Evolutionary conservation across 2,888 invertebrate species (phyloP), one percentile per base, ranked within the genome.

Genomic region (Nebria salina): DNA sequence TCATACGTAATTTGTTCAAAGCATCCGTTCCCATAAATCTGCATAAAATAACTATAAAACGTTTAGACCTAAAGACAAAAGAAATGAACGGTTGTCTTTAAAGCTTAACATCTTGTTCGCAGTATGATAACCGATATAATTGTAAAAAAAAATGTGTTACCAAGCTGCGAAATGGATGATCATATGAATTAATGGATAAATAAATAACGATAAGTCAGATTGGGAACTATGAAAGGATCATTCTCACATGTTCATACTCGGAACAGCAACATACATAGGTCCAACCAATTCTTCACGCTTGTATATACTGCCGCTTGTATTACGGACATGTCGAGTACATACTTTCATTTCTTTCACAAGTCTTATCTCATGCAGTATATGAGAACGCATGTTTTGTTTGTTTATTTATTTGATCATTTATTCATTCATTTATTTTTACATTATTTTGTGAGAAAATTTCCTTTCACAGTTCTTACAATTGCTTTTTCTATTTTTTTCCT

Each of bases 401-500:
- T 86, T 85, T 86, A 86, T 54, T 54, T 54, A 54, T 54, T 11
- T 54, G 2, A 54, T 54, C 54, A 54, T 54, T 54, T 8, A 54
- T 54, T 54, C 54, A 54, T 54, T 54, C 54, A 54, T 54, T 3
- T 54, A 13, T 54, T 54, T 54, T 54, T 54, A 54, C 13, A 54
- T 54, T 88, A 89, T 90, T 86, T 93, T 92, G 93, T 93, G 94
- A 94, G 94, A 93, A 93, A 93, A 91, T 92, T 93, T 94, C 94
- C 95, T 94, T 95, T 95, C 95, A 94, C 95, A 94, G 95, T 95
- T 95, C 94, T 94, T 93, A 93, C 92, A 92, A 91, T 92, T 91
- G 93, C 93, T 94, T 93, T 93, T 91, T 91, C 92, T 92, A 91
- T 89, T 88, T 89, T 90, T 90, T 90, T 90, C 88, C 88, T 89